These are phyloP conservation scores for Dreissena polymorpha DNA, from an alignment of 1,140 invertebrate genomes.

Conservation along the genomic window DNA sequence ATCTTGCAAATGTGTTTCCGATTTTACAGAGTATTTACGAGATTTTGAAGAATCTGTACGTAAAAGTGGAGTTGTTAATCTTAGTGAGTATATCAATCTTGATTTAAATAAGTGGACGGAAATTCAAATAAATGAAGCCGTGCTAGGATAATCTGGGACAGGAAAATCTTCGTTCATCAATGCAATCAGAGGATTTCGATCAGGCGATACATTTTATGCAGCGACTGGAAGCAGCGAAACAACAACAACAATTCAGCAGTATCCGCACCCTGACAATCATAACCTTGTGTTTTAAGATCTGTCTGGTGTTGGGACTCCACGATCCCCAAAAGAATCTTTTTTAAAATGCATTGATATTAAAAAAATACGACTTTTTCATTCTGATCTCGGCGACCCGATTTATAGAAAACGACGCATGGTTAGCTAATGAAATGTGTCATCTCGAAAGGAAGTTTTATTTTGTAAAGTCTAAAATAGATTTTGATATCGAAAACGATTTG, in stretches of 20 bases:
- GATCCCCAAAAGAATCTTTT: neutral
- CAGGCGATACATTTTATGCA: neutral
- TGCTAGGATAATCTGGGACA: neutral
- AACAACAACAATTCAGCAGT: neutral
- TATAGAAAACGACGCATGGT: constrained; percentile 14
- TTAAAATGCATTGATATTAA: neutral
- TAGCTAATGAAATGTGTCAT: neutral
- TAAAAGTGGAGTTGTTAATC: too few relatives aligned
- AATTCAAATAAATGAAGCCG: neutral
- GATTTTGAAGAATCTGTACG: too few relatives aligned
- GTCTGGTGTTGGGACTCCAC: neutral
- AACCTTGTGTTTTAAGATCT: constrained; percentile 1
- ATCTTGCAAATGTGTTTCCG: too few relatives aligned
- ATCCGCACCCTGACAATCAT: neutral
- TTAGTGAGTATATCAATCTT: too few relatives aligned
- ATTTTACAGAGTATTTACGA: too few relatives aligned
- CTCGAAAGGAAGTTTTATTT: constrained; percentile 8
- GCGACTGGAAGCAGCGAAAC: neutral
- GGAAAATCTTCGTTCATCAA: constrained; percentile 19
- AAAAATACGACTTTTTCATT: constrained; percentile 31
- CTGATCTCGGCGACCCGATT: neutral
- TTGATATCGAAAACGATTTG: constrained; percentile 1
- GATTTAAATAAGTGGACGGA: constrained; percentile 4
- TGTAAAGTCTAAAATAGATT: neutral
- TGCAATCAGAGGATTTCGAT: neutral